A percentile compares a stretch with the other conserved stretches of the same genome.
Evolutionary conservation across 2,113 vertebrate species (phyloP).

Genomic region (Pterocles orientalis): DNA sequence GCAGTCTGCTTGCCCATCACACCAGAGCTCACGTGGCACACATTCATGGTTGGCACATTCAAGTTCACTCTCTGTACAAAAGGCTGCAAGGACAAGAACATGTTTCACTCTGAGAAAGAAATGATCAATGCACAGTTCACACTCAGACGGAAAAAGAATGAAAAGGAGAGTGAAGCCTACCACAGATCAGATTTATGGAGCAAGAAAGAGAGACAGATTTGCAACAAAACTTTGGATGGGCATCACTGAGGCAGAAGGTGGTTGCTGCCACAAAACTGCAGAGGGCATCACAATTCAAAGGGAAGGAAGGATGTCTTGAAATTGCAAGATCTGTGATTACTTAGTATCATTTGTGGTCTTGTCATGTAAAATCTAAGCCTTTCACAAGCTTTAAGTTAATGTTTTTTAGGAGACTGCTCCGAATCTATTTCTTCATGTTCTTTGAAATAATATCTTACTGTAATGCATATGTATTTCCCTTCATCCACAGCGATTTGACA

Average conservation of each 20-base stretch:
- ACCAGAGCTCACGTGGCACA: slow-evolving; percentile 87
- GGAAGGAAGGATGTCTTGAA: not conserved
- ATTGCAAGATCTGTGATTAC: not conserved
- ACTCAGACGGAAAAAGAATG: not conserved
- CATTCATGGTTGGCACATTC: slow-evolving; percentile 91
- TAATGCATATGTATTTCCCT: not conserved
- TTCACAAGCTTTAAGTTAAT: not conserved
- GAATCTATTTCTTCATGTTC: not conserved
- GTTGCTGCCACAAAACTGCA: not conserved
- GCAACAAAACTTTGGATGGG: not conserved
- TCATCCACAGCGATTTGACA: not conserved
- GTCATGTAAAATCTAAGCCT: not conserved
- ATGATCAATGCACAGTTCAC: not conserved
- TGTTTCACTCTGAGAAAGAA: not conserved
- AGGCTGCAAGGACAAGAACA: slow-evolving; percentile 75
- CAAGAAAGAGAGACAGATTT: not conserved
- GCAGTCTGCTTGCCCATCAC: slow-evolving; percentile 88
- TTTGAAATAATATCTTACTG: not conserved
- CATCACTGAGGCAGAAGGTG: not conserved
- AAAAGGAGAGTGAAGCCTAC: not conserved
- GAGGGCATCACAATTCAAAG: not conserved
- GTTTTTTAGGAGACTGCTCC: not conserved
- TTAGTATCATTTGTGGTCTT: not conserved
- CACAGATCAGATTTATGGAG: not conserved
- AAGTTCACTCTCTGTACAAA: slow-evolving; percentile 85